A percentile compares a stretch with the other conserved stretches of the same genome.
Conservation (phyloP, 2,113 vertebrate species). For the Sander vitreus region DNA sequence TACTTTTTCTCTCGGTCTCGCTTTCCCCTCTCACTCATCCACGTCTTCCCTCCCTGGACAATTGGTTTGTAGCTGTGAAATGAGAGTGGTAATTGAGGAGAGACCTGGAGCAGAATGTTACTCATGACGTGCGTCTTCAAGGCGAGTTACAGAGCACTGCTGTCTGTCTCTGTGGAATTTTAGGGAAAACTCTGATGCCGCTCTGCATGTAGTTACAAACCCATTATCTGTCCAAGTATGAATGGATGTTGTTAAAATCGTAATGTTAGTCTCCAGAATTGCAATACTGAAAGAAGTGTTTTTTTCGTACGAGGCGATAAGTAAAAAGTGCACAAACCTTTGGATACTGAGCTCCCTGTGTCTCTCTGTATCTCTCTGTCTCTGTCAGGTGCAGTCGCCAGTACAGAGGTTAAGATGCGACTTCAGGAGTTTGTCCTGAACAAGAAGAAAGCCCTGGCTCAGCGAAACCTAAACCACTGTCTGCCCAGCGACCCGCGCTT, state of each 20-base stretch:
- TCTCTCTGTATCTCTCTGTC: conserved; percentile 39
- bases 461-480: conserved; percentile 96
- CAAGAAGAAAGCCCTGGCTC: conserved; percentile 97
- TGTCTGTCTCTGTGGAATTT: conserved; percentile 43
- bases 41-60: conserved; percentile 35
- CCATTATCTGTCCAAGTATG: conserved; percentile 22
- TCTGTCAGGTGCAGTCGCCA: conserved; percentile 93
- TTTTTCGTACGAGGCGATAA: background rate
- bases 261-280: background rate
- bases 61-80: conserved; percentile 57
- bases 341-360: conserved; percentile 12
- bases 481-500: conserved; percentile 94
- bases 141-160: conserved; percentile 13
- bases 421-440: conserved; percentile 98
- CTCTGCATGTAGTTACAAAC: background rate
- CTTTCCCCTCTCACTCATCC: conserved; percentile 10
- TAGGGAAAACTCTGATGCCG: conserved; percentile 10
- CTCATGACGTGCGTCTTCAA: conserved; percentile 35
- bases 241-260: conserved; percentile 41
- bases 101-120: conserved; percentile 49
- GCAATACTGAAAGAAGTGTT: background rate
- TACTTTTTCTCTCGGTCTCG: background rate
- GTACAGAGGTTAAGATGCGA: conserved; percentile 98
- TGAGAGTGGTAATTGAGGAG: conserved; percentile 70
- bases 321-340: conserved; percentile 2